Percentiles rank a stretch among this genome's conserved stretches.
phyloP scores from a whole-genome alignment of 2,888 invertebrate genomes.

The Homarus gammarus region DNA sequence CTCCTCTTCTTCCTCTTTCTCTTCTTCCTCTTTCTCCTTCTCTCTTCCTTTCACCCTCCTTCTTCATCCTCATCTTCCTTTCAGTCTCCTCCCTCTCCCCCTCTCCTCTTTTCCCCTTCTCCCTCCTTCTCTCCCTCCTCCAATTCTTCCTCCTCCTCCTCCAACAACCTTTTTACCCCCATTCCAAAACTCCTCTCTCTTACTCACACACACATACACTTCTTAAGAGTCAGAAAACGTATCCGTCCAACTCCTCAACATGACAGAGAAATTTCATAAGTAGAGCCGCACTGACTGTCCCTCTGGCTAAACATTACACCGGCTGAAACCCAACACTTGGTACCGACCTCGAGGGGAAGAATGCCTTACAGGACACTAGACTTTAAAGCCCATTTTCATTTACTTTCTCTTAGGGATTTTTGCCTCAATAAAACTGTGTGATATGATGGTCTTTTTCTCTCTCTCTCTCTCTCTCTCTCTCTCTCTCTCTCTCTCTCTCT shows the following conservation, averaged over 20 bases:
- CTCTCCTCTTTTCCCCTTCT: background rate
- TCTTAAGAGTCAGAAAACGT: background rate
- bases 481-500: too few species aligned
- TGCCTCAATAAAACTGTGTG: background rate
- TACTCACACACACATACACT: background rate
- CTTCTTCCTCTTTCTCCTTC: background rate
- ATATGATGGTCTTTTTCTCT: background rate
- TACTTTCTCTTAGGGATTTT: background rate
- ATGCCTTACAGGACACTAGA: background rate
- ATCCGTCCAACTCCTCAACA: background rate
- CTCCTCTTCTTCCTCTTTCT: background rate
- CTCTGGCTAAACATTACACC: background rate
- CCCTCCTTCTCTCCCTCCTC: background rate
- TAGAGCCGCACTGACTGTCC: background rate
- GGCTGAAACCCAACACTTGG: background rate
- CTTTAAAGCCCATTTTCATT: background rate
- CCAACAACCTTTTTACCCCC: background rate
- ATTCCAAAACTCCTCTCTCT: too few species aligned
- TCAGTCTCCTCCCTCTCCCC: background rate
- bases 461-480: too few species aligned
- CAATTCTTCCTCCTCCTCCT: background rate
- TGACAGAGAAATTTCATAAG: conserved; percentile 9
- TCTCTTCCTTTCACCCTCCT: background rate
- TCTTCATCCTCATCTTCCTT: background rate
- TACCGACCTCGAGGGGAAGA: background rate